Evolutionary conservation across 1,140 invertebrate species (phyloP), one percentile per base, ranked within the genome.

Genomic region (roundworm (Caenorhabditis elegans)): DNA sequence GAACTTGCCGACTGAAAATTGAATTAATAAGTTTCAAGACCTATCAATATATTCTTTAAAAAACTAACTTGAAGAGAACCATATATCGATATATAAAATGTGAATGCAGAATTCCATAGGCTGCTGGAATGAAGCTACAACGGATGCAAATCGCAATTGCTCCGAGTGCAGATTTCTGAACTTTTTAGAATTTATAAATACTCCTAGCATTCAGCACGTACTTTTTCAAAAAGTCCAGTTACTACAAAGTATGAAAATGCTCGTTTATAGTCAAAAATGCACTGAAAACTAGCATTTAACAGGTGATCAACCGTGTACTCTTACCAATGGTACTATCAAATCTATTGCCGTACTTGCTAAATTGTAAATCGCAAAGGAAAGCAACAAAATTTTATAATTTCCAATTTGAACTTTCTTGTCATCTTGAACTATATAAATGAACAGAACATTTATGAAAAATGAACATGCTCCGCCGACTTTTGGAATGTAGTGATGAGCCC

Each of bases 121-220:
- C 47, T 17, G 47, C 47, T 13, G 47, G 19, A 6, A 48, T n/a
- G 1, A 48, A 5, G 4, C 47, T 5, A 48, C 47, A 48, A n/a
- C 47, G 2, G 1, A 48, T n/a, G 4, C 15, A 48, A n/a, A 48
- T 13, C 11, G 19, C 1, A n/a, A 48, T 6, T 17, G 47, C 19
- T 17, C n/a, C n/a, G 47, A 48, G 13, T 6, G n/a, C 0, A 0
- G 47, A 48, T 48, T n/a, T 48, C 19, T n/a, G n/a, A n/a, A n/a
- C n/a, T n/a, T n/a, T n/a, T n/a, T n/a, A n/a, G n/a, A n/a, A n/a
- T 48, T 13, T n/a, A n/a, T 4, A 4, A 48, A 48, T 6, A 48
- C n/a, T 48, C 47, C 47, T 93, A 94, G 93, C 93, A 94, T 93
- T 94, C 93, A 94, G 93, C 93, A 94, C 93, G 94, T 92, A 49